Percentiles rank a stretch among this genome's conserved stretches.
phyloP scores from a whole-genome alignment of 2,113 vertebrate genomes.

The Bubalus kerabau region DNA sequence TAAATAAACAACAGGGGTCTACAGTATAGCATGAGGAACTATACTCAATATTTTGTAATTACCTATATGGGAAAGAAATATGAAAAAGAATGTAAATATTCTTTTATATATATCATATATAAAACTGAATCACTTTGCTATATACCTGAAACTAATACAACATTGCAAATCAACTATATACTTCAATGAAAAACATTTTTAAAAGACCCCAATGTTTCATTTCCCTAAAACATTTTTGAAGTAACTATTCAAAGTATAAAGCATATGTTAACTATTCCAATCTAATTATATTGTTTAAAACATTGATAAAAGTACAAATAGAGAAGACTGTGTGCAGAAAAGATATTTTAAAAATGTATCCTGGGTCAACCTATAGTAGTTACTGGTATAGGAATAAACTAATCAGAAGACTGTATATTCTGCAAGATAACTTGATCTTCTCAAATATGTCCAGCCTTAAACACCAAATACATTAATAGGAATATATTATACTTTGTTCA shows the following conservation, averaged over 20 bases:
- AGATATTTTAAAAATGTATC: background rate
- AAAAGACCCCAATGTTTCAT: background rate
- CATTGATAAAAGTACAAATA: background rate
- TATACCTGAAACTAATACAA: background rate
- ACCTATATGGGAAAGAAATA: background rate
- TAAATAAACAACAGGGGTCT: background rate
- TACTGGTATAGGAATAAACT: background rate
- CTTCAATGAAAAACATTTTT: background rate
- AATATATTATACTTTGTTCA: background rate
- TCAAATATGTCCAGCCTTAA: background rate
- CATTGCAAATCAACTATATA: background rate
- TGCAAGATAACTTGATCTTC: background rate
- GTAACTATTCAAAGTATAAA: background rate
- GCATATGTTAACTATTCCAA: background rate
- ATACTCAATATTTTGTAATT: background rate
- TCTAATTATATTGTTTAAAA: background rate
- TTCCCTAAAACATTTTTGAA: conserved; percentile 23
- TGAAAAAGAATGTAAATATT: background rate
- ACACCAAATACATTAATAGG: background rate
- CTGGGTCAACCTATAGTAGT: background rate
- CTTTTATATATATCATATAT: background rate
- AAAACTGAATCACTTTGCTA: background rate
- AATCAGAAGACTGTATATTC: background rate
- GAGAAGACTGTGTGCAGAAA: background rate
- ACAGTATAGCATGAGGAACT: background rate